Percentiles rank a stretch among this genome's conserved stretches.
These are phyloP conservation scores for Nothoprocta pentlandii DNA, from an alignment of 2,113 vertebrate genomes.

Conservation along the genomic window DNA sequence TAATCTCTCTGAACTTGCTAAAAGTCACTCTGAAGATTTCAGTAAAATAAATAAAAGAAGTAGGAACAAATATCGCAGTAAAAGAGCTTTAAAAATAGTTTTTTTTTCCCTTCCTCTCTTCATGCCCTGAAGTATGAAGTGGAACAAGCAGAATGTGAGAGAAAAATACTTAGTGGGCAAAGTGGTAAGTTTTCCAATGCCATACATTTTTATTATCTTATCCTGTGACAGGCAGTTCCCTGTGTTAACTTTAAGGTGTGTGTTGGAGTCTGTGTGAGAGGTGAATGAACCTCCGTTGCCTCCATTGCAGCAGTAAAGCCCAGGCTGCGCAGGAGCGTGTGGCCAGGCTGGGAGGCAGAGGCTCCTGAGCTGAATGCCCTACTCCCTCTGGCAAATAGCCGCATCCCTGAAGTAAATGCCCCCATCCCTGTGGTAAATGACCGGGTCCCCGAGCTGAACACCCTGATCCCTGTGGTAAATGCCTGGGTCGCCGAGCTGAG, in stretches of 20 bases:
- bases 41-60: not conserved
- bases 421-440: too few species aligned
- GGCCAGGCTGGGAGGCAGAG: not conserved
- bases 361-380: too few species aligned
- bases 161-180: not conserved
- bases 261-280: not conserved
- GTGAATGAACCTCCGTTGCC: not conserved
- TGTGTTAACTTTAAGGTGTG: not conserved
- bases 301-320: not conserved
- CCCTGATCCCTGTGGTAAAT: too few species aligned
- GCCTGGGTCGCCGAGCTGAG: too few species aligned
- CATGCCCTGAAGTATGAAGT: not conserved
- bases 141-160: not conserved
- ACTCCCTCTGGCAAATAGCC: too few species aligned
- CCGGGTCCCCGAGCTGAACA: too few species aligned
- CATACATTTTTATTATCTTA: not conserved
- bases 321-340: not conserved
- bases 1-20: not conserved
- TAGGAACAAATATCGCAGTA: not conserved
- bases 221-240: not conserved
- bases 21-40: not conserved
- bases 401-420: too few species aligned
- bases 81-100: accelerated
- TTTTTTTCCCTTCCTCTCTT: not conserved
- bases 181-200: not conserved